Evolutionary conservation across 2,888 invertebrate genomes (phyloP).

Genomic region (Myopa tessellatipennis): DNA sequence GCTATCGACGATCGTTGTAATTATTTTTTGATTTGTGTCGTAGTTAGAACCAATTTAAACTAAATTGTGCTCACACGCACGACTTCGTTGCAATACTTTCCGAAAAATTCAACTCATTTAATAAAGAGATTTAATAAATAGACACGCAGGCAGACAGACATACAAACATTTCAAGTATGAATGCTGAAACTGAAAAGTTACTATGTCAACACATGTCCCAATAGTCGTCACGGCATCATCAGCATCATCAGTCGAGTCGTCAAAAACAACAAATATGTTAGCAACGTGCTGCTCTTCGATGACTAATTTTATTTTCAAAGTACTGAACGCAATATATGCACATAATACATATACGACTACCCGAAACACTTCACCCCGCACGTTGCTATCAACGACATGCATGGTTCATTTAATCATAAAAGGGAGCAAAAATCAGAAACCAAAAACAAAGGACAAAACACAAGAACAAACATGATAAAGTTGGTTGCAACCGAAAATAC

Average conservation of each 20-base stretch:
- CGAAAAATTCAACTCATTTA: background rate
- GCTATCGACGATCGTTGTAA: background rate
- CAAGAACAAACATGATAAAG: too few relatives aligned
- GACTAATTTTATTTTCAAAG: slow-evolving; percentile 35
- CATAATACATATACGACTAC: background rate
- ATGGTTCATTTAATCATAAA: slow-evolving; percentile 59
- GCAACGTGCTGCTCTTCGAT: slow-evolving; percentile 17
- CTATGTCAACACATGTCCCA: slow-evolving; percentile 3
- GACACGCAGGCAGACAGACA: slow-evolving; percentile 24
- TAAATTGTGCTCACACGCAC: slow-evolving; percentile 3
- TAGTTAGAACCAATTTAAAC: slow-evolving; percentile 7
- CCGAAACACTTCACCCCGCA: slow-evolving; percentile 2
- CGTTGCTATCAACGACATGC: slow-evolving; percentile 29
- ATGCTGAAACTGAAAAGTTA: slow-evolving; percentile 35
- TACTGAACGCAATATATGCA: slow-evolving; percentile 3
- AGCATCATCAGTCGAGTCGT: background rate
- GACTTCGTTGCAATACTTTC: background rate
- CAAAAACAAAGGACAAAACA: slow-evolving; percentile 13
- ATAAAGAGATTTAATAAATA: slow-evolving; percentile 1
- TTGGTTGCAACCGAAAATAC: slow-evolving; percentile 3
- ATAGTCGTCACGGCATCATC: background rate
- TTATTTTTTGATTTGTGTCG: background rate
- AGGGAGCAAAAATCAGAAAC: slow-evolving; percentile 51
- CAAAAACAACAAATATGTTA: slow-evolving; percentile 45
- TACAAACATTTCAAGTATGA: slow-evolving; percentile 49